A percentile compares a stretch with the other conserved stretches of the same genome.
phyloP scores from a whole-genome alignment of 2,113 vertebrate species.

The Lophochroa leadbeateri region DNA sequence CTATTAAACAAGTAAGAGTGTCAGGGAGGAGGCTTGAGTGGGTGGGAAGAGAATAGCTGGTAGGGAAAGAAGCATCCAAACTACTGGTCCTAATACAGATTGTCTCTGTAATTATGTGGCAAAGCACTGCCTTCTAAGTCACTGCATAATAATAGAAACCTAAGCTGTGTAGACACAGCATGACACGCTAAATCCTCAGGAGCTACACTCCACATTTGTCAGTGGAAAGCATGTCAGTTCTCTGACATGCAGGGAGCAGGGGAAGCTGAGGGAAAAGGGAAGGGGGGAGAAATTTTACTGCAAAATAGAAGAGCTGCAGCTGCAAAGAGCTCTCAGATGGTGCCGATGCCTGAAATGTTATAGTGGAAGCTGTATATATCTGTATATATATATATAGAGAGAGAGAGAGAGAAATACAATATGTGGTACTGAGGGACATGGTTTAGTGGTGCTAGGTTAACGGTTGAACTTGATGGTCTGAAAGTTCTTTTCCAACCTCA shows the following conservation, averaged over 20 bases:
- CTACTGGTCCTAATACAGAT: constrained; percentile 35
- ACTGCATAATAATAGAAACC: constrained; percentile 70
- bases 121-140: constrained; percentile 61
- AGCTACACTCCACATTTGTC: constrained; percentile 63
- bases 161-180: constrained; percentile 67
- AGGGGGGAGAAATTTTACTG: constrained; percentile 1
- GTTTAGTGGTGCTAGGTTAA: not conserved
- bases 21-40: not conserved
- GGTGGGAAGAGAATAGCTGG: not conserved
- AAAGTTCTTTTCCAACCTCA: not conserved
- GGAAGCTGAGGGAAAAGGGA: not conserved
- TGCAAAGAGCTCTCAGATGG: not conserved
- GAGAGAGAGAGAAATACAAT: not conserved
- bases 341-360: not conserved
- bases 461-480: not conserved
- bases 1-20: not conserved
- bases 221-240: constrained; percentile 42
- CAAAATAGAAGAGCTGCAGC: not conserved
- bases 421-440: not conserved
- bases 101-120: constrained; percentile 39
- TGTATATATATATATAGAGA: not conserved
- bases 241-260: not conserved
- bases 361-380: not conserved
- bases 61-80: not conserved
- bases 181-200: constrained; percentile 70